These are phyloP conservation scores for Hippopotamyrus pictus DNA, from an alignment of 2,797 vertebrate species.

Conservation along the genomic window DNA sequence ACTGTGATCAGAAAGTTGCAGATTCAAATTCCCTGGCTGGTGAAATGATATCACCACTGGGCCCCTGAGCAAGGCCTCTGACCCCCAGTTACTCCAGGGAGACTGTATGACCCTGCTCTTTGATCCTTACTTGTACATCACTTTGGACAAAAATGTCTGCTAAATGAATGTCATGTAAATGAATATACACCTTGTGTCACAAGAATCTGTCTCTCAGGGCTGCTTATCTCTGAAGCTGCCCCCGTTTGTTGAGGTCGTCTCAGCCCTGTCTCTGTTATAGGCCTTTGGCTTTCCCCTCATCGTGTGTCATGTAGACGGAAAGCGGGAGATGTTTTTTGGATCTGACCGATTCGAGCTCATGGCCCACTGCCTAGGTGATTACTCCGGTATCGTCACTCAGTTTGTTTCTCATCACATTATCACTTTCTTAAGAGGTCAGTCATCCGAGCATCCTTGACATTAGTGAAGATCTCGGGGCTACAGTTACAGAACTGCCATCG, in stretches of 20 bases:
- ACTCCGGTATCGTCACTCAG: neutral
- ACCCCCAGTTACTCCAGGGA: neutral
- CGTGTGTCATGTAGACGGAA: slow-evolving; percentile 67
- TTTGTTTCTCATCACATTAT: neutral
- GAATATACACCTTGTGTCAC: neutral
- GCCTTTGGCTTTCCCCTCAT: slow-evolving; percentile 79
- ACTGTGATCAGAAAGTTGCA: neutral
- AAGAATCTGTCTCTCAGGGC: neutral
- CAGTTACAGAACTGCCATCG: neutral
- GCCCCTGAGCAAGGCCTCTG: neutral
- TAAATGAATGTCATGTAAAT: neutral
- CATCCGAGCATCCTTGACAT: neutral
- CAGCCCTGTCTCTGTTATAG: slow-evolving; percentile 48
- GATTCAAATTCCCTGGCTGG: neutral
- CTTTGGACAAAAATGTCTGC: neutral
- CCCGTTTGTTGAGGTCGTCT: neutral
- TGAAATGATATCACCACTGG: neutral
- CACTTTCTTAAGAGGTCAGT: neutral
- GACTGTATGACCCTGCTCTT: neutral
- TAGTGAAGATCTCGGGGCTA: neutral
- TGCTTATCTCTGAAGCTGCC: neutral
- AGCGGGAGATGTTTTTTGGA: slow-evolving; percentile 77
- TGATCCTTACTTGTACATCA: neutral
- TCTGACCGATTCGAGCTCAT: slow-evolving; percentile 87
- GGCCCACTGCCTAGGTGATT: slow-evolving; percentile 77